Conservation (phyloP, 2,797 vertebrate species). For the Chelmon rostratus region DNA sequence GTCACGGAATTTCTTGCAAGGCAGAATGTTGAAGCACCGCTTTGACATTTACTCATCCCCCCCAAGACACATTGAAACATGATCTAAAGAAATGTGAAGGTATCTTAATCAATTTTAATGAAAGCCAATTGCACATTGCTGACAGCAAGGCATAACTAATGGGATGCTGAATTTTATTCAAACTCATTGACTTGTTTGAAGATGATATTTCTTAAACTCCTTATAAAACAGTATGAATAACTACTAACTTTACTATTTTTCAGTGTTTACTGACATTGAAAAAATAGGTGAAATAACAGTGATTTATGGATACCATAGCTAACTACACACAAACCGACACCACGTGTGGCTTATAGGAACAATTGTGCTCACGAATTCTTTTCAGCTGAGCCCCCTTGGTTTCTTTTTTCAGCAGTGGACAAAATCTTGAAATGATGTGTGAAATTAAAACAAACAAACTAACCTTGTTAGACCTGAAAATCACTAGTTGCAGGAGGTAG, state of each 20-base stretch:
- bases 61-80: conserved; percentile 24
- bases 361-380: background rate
- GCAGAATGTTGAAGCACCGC: background rate
- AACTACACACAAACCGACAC: background rate
- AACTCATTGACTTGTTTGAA: background rate
- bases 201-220: background rate
- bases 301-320: background rate
- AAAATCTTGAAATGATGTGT: too few relatives aligned
- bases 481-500: background rate
- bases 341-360: background rate
- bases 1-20: conserved; percentile 5
- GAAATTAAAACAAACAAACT: too few relatives aligned
- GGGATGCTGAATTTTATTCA: conserved; percentile 4
- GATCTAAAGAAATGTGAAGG: conserved; percentile 29
- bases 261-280: background rate
- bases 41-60: background rate
- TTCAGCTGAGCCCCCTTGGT: too few relatives aligned
- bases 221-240: background rate
- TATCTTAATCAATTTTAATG: conserved; percentile 38
- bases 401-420: too few relatives aligned
- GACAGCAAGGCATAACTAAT: conserved; percentile 13
- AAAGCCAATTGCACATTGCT: conserved; percentile 24
- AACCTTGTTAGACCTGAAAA: too few relatives aligned
- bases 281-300: background rate
- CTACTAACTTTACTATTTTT: background rate